Conservation (phyloP, 2,888 invertebrate genomes). For the Trachelus stipa region DNA sequence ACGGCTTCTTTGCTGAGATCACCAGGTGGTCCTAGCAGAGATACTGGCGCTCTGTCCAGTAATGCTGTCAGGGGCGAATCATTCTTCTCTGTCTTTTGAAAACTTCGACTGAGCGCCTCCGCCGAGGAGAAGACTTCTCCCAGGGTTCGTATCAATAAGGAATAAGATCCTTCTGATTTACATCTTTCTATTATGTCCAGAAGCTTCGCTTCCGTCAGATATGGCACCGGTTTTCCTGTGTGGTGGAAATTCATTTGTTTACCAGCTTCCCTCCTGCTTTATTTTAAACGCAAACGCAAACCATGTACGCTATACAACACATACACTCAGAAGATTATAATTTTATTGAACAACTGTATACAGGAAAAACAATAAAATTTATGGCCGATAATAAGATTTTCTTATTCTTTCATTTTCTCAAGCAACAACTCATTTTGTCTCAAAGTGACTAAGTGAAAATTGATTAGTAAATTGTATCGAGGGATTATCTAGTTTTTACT, state of each 20-base stretch:
- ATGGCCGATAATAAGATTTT: neutral
- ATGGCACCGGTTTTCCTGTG: conserved; percentile 67
- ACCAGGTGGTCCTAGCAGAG: conserved; percentile 66
- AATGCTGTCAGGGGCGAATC: conserved; percentile 69
- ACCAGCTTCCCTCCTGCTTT: neutral
- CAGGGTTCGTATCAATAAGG: conserved; percentile 79
- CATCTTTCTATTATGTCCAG: conserved; percentile 82
- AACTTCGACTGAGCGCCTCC: conserved; percentile 79
- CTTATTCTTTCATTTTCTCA: neutral
- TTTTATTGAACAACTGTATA: conserved; percentile 2
- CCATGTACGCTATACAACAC: conserved; percentile 3
- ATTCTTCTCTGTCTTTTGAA: conserved; percentile 69
- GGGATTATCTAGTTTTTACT: neutral
- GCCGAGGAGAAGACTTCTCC: conserved; percentile 81
- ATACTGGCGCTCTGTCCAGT: conserved; percentile 69
- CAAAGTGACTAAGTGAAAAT: conserved; percentile 8
- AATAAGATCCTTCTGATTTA: conserved; percentile 75
- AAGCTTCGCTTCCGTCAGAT: conserved; percentile 81
- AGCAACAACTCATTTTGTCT: neutral
- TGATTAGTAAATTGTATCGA: conserved; percentile 12
- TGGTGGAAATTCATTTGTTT: conserved; percentile 21
- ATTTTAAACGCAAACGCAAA: neutral
- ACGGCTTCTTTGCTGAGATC: conserved; percentile 78
- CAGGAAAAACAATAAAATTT: neutral
- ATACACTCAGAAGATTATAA: conserved; percentile 3